Evolutionary conservation across 2,113 vertebrate species (phyloP), one percentile per base, ranked within the genome.

Genomic region (Zapornia atra): DNA sequence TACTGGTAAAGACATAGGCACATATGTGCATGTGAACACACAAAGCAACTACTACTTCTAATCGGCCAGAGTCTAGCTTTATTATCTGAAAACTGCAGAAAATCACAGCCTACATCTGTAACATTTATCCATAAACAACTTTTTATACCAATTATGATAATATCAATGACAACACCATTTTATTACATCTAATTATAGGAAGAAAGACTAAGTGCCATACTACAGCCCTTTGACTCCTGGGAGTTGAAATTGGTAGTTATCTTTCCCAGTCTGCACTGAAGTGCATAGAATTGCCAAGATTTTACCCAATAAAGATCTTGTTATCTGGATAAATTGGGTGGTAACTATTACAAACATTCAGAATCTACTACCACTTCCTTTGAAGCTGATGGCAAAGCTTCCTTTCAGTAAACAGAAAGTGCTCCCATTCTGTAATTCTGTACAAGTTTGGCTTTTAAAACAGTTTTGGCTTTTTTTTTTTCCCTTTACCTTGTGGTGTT

Each of bases 241-340:
- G 44, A 86, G 69, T 31, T 93, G 66, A 94, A 82, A 63, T 0
- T 83, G 75, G 73, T 80, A 84, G 46, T 53, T 88, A 25, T 71
- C 77, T 78, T 87, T 77, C 42, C 40, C 50, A 83, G 15, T 42
- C 80, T 94, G 19, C 86, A 34, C 54, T 82, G 66, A 85, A 82
- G 28, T 48, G 28, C 42, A 28, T 33, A 24, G 19, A 33, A 31
- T 40, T 90, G 56, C 80, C 80, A 94, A 92, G 68, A 86, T 59
- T 86, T 85, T 82, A 88, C 64, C 68, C 83, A 81, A 88, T 50
- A 88, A 93, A 77, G 42, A 75, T 88, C 75, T 66, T 86, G 40
- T 94, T 93, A 81, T 80, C 88, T 81, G 54, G 61, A 80, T 85
- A 94, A 94, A 88, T 66, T 88, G 46, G 42, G 54, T 90, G 81